Percentiles rank a stretch among this genome's conserved stretches.
These are phyloP conservation scores for Syngnathus typhle DNA, from an alignment of 2,113 vertebrate genomes.

Conservation along the genomic window DNA sequence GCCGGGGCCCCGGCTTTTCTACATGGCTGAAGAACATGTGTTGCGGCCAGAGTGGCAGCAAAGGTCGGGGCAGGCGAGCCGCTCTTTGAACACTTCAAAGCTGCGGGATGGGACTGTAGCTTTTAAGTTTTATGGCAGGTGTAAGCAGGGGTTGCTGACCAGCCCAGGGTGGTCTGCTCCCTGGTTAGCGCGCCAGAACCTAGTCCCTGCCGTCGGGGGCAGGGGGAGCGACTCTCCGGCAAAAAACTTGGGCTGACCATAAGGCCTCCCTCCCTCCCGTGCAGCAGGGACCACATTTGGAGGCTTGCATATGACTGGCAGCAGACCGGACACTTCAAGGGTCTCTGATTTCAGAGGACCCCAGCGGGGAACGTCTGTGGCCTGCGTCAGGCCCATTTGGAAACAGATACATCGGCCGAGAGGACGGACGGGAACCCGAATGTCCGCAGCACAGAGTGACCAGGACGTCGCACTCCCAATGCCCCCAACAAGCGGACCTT, in stretches of 20 bases:
- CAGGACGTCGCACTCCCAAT: slow-evolving; percentile 37
- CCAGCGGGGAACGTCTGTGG: slow-evolving; percentile 86
- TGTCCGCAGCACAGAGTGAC: slow-evolving; percentile 64
- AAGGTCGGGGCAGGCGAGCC: slow-evolving; percentile 77
- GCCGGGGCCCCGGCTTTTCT: slow-evolving; percentile 72
- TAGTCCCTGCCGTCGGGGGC: slow-evolving; percentile 45
- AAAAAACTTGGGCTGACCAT: slow-evolving; percentile 70
- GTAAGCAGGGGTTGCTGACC: slow-evolving; percentile 88
- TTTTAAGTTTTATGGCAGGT: slow-evolving; percentile 97
- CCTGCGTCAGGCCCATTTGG: slow-evolving; percentile 65
- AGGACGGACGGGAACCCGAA: slow-evolving; percentile 67
- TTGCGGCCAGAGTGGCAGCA: slow-evolving; percentile 81
- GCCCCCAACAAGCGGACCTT: slow-evolving; percentile 54
- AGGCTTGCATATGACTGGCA: slow-evolving; percentile 72
- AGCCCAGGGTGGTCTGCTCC: slow-evolving; percentile 79
- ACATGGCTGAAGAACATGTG: slow-evolving; percentile 81
- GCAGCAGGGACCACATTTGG: slow-evolving; percentile 75
- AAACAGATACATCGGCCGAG: slow-evolving; percentile 78
- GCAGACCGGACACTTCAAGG: slow-evolving; percentile 90
- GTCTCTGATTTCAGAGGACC: slow-evolving; percentile 95
- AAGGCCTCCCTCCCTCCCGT: slow-evolving; percentile 77
- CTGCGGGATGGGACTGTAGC: slow-evolving; percentile 74
- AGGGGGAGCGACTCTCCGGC: slow-evolving; percentile 45
- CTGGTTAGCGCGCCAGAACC: slow-evolving; percentile 27
- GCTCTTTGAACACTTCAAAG: slow-evolving; percentile 97